Percentiles rank a stretch among this genome's conserved stretches.
phyloP scores from a whole-genome alignment of 2,797 vertebrate species.

The Acrossocheilus wenchowensis region DNA sequence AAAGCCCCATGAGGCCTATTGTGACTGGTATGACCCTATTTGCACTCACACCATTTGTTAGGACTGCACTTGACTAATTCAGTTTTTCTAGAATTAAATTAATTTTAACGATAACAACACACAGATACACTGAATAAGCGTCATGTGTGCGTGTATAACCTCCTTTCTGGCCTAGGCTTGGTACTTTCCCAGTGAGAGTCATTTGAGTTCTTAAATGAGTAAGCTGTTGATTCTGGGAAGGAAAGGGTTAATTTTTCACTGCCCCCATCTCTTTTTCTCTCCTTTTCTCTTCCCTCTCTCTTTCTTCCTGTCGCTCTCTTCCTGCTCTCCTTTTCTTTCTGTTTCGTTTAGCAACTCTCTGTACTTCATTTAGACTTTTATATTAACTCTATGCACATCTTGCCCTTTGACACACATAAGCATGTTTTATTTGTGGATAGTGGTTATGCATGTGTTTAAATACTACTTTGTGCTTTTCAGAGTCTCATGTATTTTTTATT shows the following conservation, averaged over 20 bases:
- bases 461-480: conserved; percentile 23
- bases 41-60: conserved; percentile 1
- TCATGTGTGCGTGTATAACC: conserved; percentile 27
- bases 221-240: conserved; percentile 59
- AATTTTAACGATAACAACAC: neutral
- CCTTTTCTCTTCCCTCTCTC: neutral
- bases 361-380: conserved; percentile 14
- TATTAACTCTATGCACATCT: neutral
- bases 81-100: conserved; percentile 13
- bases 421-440: conserved; percentile 20
- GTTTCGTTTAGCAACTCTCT: neutral
- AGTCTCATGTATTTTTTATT: conserved; percentile 44
- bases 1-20: conserved; percentile 41
- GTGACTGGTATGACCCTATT: conserved; percentile 39
- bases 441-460: neutral
- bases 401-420: neutral
- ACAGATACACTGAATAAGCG: neutral
- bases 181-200: conserved; percentile 60
- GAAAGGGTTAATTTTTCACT: conserved; percentile 65
- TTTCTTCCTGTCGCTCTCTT: conserved; percentile 13
- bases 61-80: neutral
- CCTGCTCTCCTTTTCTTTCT: neutral
- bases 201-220: conserved; percentile 63
- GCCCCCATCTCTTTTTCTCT: conserved; percentile 29
- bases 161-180: conserved; percentile 25